Base-by-base conservation (phyloP, 2,888 invertebrate species). In the Brachyptera putata region DNA sequence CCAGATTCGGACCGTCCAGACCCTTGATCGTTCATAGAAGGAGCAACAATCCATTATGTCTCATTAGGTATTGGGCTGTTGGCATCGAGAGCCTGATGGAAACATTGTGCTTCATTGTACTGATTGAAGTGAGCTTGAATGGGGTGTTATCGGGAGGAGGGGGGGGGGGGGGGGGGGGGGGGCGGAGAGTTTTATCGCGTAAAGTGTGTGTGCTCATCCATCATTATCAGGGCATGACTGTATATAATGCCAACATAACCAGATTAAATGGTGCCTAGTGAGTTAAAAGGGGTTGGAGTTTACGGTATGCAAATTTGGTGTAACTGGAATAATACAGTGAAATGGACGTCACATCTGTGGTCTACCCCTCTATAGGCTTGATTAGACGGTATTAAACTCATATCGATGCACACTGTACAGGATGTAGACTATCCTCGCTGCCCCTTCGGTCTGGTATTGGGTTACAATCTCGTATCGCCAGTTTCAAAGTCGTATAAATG, bases 261-360 rank as follows among this genome's bases (percentile, higher is more conserved):
- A 34, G 53, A 53, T 53, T 53, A 53, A 53, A 53, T 53, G 53
- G 53, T 53, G 53, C 53, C 53, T 53, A 53, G 53, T 36, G 53
- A 16, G 53, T 53, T 53, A 53, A 36, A 53, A 53, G 53, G 53
- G 53, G 53, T 53, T 53, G 53, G 43, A 53, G 43, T 34, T 41
- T 43, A 59, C 34, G 30, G 46, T 55, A 59, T 59, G 59, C 59
- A 59, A 59, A 59, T 59, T 16, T 55, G 49, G 53, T 36, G 26
- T 58, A n/a, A n/a, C n/a, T 26, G 3, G 59, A 16, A 41, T 26
- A 59, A 59, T 43, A 59, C 55, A 59, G 55, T 55, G 55, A 55
- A 55, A 59, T 53, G 53, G 53, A 53, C 34, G 53, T 22, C 53
- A 53, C 53, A 53, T 53, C 53, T 53, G 53, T 53, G 53, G 53